Evolutionary conservation across 2,797 vertebrate species (phyloP).

Genomic region (Danio jaintianensis): DNA sequence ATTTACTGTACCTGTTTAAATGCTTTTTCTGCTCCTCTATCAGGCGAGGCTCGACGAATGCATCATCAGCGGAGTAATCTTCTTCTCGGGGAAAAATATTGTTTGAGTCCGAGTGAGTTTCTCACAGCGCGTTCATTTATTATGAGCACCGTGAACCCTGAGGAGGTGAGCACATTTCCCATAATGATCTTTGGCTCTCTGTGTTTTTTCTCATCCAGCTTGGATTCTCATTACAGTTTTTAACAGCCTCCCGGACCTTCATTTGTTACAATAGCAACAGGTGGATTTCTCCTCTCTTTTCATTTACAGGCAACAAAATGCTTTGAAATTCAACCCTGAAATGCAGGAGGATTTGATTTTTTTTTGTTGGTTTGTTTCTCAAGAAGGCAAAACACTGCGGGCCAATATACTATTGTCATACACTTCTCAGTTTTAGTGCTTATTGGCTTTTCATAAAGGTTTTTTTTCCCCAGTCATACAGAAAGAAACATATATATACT

Average conservation of each 20-base stretch:
- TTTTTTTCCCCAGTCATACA: too few relatives aligned
- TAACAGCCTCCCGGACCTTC: constrained; percentile 46
- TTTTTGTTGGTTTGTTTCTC: neutral
- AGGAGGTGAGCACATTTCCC: constrained; percentile 49
- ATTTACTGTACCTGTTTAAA: too few relatives aligned
- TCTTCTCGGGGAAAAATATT: constrained; percentile 17
- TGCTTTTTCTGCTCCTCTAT: neutral
- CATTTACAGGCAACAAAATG: constrained; percentile 33
- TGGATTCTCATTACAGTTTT: constrained; percentile 49
- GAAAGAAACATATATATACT: too few relatives aligned
- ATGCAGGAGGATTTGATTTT: neutral
- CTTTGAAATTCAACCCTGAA: constrained; percentile 39
- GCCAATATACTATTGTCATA: neutral
- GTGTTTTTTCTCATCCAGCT: constrained; percentile 45
- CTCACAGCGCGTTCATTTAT: constrained; percentile 37
- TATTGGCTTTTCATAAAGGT: too few relatives aligned
- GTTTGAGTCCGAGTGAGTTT: constrained; percentile 19
- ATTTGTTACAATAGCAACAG: constrained; percentile 49
- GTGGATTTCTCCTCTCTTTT: constrained; percentile 42
- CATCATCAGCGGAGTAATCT: constrained; percentile 28
- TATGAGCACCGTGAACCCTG: constrained; percentile 31
- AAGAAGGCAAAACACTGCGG: neutral
- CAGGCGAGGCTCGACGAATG: constrained; percentile 23
- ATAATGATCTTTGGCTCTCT: constrained; percentile 47
- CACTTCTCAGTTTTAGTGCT: too few relatives aligned